A percentile compares a stretch with the other conserved stretches of the same genome.
Evolutionary conservation across 1,140 invertebrate genomes (phyloP).

Genomic region (Littorina saxatilis): DNA sequence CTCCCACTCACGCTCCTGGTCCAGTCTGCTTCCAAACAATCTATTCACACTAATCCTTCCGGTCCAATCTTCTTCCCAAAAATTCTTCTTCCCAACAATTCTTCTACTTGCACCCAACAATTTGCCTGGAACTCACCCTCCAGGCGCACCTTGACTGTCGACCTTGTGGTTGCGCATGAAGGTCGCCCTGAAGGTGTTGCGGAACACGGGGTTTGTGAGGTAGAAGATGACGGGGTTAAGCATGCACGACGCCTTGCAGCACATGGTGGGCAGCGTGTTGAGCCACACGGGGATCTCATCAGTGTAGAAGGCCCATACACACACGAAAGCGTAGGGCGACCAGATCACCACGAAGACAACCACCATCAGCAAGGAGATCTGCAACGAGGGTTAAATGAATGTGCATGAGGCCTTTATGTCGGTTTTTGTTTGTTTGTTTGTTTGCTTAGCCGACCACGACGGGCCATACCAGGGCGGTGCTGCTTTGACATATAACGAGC

Average conservation of each 20-base stretch:
- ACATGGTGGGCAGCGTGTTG: slow-evolving; percentile 45
- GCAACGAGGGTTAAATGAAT: not conserved
- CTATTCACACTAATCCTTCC: too few species aligned
- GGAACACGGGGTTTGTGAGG: slow-evolving; percentile 35
- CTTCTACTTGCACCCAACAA: too few species aligned
- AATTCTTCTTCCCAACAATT: too few species aligned
- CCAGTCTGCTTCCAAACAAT: too few species aligned
- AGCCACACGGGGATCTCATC: slow-evolving; percentile 36
- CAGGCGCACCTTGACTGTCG: not conserved
- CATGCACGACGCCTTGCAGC: slow-evolving; percentile 40
- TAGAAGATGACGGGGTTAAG: slow-evolving; percentile 42
- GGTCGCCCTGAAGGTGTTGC: slow-evolving; percentile 22
- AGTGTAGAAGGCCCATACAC: slow-evolving; percentile 34
- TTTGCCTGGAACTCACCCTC: too few species aligned
- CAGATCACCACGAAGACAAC: slow-evolving; percentile 30
- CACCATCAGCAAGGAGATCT: slow-evolving; percentile 38
- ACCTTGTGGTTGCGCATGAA: not conserved
- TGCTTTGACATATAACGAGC: too few species aligned
- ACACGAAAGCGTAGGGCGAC: slow-evolving; percentile 41
- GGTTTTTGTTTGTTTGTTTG: too few species aligned
- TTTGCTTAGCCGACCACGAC: too few species aligned
- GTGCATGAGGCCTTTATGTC: not conserved
- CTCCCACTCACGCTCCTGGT: too few species aligned
- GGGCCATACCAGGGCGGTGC: too few species aligned
- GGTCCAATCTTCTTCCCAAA: too few species aligned